Evolutionary conservation across 2,888 invertebrate genomes (phyloP).

Genomic region (Furcula furcula): DNA sequence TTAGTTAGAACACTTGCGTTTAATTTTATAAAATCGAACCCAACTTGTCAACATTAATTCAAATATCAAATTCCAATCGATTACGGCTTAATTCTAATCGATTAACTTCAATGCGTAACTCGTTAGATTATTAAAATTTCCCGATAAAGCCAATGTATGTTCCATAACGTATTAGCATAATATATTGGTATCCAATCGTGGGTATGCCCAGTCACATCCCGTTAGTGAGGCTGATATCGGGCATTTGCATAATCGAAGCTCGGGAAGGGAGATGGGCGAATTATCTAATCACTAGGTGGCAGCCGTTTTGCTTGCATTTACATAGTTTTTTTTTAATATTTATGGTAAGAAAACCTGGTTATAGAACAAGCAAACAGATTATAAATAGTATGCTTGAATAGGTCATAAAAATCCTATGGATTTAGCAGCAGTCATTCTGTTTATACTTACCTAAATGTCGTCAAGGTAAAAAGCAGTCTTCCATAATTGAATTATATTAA

Average conservation of each 20-base stretch:
- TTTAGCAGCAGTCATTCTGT: too few species aligned
- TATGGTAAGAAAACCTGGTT: too few species aligned
- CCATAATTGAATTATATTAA: too few species aligned
- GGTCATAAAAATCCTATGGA: too few species aligned
- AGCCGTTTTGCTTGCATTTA: background rate
- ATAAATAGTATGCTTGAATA: too few species aligned
- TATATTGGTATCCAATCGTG: background rate
- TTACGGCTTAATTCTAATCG: background rate
- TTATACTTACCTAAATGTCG: too few species aligned
- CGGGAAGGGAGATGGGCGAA: constrained; percentile 22
- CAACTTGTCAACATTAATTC: too few species aligned
- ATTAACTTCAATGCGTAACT: background rate
- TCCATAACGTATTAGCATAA: constrained; percentile 18
- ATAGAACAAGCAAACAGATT: too few species aligned
- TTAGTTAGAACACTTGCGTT: too few species aligned
- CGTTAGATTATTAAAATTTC: constrained; percentile 29
- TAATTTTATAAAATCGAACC: too few species aligned
- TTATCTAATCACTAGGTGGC: constrained; percentile 14
- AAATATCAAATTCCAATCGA: background rate
- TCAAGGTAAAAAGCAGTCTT: too few species aligned
- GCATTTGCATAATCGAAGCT: constrained; percentile 41
- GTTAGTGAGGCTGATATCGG: constrained; percentile 32
- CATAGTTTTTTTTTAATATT: background rate
- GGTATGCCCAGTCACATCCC: constrained; percentile 16
- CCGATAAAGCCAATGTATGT: constrained; percentile 15